These are phyloP conservation scores for Falco peregrinus DNA, from an alignment of 2,797 vertebrate species.

Conservation along the genomic window DNA sequence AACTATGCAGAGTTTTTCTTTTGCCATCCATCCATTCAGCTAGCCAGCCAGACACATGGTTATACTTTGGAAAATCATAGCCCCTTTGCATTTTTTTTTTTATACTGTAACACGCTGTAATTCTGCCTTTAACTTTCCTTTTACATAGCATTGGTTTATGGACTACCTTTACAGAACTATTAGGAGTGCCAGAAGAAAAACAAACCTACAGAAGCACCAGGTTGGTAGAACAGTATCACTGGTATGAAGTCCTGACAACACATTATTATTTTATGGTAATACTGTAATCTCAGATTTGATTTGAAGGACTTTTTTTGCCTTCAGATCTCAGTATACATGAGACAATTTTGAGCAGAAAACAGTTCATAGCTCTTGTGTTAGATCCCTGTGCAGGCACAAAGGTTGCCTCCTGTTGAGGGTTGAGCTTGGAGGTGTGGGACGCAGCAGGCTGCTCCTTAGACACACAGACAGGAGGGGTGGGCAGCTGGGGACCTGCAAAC, in stretches of 20 bases:
- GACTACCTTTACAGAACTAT: constrained; percentile 1
- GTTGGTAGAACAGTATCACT: neutral
- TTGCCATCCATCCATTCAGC: neutral
- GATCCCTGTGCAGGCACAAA: neutral
- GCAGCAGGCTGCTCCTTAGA: neutral
- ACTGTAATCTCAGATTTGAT: neutral
- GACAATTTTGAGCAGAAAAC: neutral
- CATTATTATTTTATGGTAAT: neutral
- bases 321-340: neutral
- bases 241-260: neutral
- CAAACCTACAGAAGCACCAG: neutral
- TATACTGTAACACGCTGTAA: constrained; percentile 21
- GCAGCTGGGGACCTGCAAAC: neutral
- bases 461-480: neutral
- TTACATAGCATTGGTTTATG: neutral
- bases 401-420: neutral
- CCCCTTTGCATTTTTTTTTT: constrained; percentile 23
- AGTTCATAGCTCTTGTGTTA: neutral
- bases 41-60: constrained; percentile 48
- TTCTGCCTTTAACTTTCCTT: constrained; percentile 40
- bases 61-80: constrained; percentile 52
- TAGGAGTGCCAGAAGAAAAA: neutral
- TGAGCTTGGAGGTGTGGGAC: neutral
- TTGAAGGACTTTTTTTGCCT: neutral
- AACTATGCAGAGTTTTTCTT: neutral